Conservation (phyloP, 2,888 invertebrate genomes). For the Tetramorium bicarinatum region DNA sequence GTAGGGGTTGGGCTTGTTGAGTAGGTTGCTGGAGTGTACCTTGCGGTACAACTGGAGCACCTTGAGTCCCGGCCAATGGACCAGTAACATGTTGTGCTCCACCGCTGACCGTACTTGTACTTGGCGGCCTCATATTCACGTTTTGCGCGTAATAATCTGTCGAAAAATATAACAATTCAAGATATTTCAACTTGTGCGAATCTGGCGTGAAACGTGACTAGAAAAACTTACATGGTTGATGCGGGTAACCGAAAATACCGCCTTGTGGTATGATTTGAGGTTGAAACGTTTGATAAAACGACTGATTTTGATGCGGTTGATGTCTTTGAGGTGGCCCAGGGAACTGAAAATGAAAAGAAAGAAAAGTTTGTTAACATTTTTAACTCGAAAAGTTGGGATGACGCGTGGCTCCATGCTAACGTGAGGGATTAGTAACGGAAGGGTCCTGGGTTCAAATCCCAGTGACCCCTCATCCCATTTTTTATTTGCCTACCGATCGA, state of each 20-base stretch:
- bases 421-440: no score
- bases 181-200: background rate
- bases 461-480: no score
- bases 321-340: slow-evolving; percentile 80
- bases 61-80: slow-evolving; percentile 82
- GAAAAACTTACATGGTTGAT: slow-evolving; percentile 56
- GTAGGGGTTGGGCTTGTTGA: slow-evolving; percentile 81
- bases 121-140: slow-evolving; percentile 79
- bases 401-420: no score
- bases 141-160: slow-evolving; percentile 67
- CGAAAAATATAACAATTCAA: background rate
- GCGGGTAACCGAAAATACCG: no score
- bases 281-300: slow-evolving; percentile 76
- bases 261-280: slow-evolving; percentile 62
- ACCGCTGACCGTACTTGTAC: slow-evolving; percentile 81
- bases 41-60: slow-evolving; percentile 82
- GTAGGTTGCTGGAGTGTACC: slow-evolving; percentile 82
- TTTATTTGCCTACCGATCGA: no score
- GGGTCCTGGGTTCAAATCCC: no score
- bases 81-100: slow-evolving; percentile 82
- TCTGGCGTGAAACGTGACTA: background rate
- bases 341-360: slow-evolving; percentile 74
- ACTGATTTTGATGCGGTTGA: slow-evolving; percentile 81
- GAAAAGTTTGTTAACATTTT: slow-evolving; percentile 62
- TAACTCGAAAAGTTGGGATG: background rate